These are phyloP conservation scores for Dasypolia templi DNA, from an alignment of 2,888 invertebrate species.

Conservation along the genomic window DNA sequence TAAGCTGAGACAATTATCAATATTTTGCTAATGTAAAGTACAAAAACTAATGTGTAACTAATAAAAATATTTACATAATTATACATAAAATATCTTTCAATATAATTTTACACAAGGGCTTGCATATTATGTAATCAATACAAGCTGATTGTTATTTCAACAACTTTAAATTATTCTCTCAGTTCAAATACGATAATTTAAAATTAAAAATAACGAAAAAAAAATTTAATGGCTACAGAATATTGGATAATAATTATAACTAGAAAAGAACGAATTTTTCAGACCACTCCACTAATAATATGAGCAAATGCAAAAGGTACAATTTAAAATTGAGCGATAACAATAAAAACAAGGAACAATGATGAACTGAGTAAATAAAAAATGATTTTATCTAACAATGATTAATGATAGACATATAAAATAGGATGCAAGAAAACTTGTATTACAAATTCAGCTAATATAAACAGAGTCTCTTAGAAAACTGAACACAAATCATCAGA, in stretches of 20 bases:
- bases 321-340: conserved; percentile 77
- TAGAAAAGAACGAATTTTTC: conserved; percentile 44
- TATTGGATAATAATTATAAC: conserved; percentile 58
- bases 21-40: conserved; percentile 78
- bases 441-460: conserved; percentile 60
- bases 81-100: conserved; percentile 74
- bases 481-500: conserved; percentile 61
- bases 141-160: conserved; percentile 61
- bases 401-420: conserved; percentile 61
- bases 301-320: conserved; percentile 86
- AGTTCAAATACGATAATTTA: conserved; percentile 68
- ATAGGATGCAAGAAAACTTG: conserved; percentile 43
- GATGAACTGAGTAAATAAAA: conserved; percentile 59
- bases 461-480: conserved; percentile 55
- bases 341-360: conserved; percentile 52
- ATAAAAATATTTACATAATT: conserved; percentile 84
- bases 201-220: conserved; percentile 65
- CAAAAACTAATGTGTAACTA: conserved; percentile 81
- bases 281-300: conserved; percentile 61
- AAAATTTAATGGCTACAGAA: conserved; percentile 59
- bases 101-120: conserved; percentile 74
- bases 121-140: conserved; percentile 58
- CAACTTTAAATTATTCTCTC: conserved; percentile 70
- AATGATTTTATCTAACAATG: conserved; percentile 74
- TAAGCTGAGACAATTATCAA: conserved; percentile 71